Percentiles rank a stretch among this genome's conserved stretches.
phyloP scores from a whole-genome alignment of 2,888 invertebrate species.

The Prosapia bicincta region DNA sequence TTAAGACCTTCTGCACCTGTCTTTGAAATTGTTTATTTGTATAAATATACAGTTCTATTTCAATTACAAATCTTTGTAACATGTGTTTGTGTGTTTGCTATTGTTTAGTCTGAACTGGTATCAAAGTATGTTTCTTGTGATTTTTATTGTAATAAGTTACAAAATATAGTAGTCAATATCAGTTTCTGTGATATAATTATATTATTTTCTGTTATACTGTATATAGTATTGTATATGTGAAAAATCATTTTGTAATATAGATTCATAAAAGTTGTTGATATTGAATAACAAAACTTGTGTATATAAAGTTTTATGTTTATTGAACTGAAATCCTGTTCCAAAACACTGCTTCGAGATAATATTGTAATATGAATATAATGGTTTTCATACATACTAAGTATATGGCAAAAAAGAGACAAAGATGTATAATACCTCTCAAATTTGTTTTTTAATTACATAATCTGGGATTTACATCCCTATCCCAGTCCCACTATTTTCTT shows the following conservation, averaged over 20 bases:
- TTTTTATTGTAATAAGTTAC: background rate
- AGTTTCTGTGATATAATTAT: conserved; percentile 22
- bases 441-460: too few species aligned
- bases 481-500: too few species aligned
- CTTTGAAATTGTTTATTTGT: background rate
- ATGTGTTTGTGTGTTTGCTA: background rate
- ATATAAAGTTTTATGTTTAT: background rate
- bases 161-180: conserved; percentile 17
- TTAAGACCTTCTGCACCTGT: background rate
- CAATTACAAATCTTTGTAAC: background rate
- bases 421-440: too few species aligned
- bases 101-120: background rate
- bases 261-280: background rate
- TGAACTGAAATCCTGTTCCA: background rate
- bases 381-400: too few species aligned
- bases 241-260: background rate
- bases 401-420: too few species aligned
- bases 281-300: background rate
- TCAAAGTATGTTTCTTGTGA: background rate
- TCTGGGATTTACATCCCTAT: too few species aligned
- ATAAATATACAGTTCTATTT: background rate
- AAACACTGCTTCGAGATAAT: too few species aligned
- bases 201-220: conserved; percentile 17
- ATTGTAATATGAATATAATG: too few species aligned
- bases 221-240: conserved; percentile 9